phyloP scores from a whole-genome alignment of 2,888 invertebrate species.

The Epinotia demarniana region DNA sequence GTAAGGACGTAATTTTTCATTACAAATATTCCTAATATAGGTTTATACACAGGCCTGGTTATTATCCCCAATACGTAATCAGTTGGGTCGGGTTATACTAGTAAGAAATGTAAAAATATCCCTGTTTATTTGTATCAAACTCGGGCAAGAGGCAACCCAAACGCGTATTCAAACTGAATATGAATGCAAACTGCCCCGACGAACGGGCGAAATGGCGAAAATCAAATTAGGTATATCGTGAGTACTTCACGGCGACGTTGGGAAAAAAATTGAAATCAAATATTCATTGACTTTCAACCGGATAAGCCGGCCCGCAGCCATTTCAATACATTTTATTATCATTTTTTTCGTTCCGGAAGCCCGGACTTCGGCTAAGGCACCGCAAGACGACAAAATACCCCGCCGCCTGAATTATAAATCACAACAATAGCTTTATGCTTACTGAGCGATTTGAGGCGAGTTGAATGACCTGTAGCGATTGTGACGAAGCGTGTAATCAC shows the following conservation, averaged over 20 bases:
- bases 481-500: constrained; percentile 31
- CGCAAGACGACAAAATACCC: constrained; percentile 59
- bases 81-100: constrained; percentile 81
- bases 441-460: constrained; percentile 33
- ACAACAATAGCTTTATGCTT: constrained; percentile 41
- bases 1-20: constrained; percentile 63
- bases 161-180: constrained; percentile 83
- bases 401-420: constrained; percentile 59
- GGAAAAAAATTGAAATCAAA: constrained; percentile 85
- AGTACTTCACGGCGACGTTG: constrained; percentile 84
- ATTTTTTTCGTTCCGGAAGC: constrained; percentile 74
- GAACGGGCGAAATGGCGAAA: constrained; percentile 83
- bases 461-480: constrained; percentile 31
- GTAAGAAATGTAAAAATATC: constrained; percentile 83
- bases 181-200: constrained; percentile 83
- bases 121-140: constrained; percentile 84
- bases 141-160: constrained; percentile 80
- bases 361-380: constrained; percentile 55
- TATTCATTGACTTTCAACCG: constrained; percentile 85
- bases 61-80: constrained; percentile 81
- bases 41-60: constrained; percentile 58
- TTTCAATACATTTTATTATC: constrained; percentile 85
- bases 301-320: constrained; percentile 83
- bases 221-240: constrained; percentile 85
- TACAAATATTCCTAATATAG: constrained; percentile 68